Evolutionary conservation across 2,113 vertebrate species (phyloP).

Genomic region (Chamaetylas fuelleborni): DNA sequence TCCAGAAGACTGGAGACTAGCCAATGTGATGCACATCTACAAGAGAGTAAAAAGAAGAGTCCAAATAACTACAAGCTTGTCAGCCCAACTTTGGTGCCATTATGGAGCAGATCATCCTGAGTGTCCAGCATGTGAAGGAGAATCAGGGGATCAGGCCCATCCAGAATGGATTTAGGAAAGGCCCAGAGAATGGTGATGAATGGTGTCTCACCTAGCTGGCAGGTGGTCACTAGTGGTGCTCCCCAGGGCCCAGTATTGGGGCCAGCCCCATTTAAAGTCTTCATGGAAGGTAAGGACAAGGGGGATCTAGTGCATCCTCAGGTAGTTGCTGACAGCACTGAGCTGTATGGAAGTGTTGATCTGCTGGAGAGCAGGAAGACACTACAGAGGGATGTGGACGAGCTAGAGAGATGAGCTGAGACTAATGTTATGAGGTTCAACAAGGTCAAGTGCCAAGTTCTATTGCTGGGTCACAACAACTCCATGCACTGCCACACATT

Average conservation of each 20-base stretch:
- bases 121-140: neutral
- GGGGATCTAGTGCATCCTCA: rapidly evolving
- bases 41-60: neutral
- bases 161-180: neutral
- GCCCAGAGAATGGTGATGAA: neutral
- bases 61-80: neutral
- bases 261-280: neutral
- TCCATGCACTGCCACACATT: neutral
- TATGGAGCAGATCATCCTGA: neutral
- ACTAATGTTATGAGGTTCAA: too few relatives aligned
- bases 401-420: neutral
- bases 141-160: neutral
- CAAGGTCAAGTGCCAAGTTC: neutral
- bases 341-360: neutral
- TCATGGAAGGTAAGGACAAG: neutral
- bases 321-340: neutral
- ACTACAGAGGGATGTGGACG: neutral
- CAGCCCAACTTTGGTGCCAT: rapidly evolving
- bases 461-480: neutral
- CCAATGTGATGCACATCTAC: neutral
- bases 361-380: neutral
- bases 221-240: neutral
- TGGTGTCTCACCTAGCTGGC: neutral
- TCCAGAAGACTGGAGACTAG: neutral
- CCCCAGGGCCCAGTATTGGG: neutral